phyloP scores from a whole-genome alignment of 2,888 invertebrate species.

The Drosophila neonasuta region DNA sequence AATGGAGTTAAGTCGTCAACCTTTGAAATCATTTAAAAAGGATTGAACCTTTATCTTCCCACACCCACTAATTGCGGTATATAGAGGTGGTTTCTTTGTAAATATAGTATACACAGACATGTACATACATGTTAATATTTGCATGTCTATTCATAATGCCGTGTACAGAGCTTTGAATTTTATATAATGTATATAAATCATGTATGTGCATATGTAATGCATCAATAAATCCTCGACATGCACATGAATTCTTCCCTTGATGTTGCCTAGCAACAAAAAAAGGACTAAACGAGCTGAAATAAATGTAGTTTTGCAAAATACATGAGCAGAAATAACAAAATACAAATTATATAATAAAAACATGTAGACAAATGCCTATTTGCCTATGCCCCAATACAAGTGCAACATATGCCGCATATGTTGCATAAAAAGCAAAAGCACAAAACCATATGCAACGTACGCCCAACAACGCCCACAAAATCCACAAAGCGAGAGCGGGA shows the following conservation, averaged over 20 bases:
- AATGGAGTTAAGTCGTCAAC: constrained; percentile 40
- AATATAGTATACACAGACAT: constrained; percentile 1
- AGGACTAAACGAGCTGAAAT: constrained; percentile 24
- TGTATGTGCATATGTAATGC: constrained; percentile 27
- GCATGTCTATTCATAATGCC: constrained; percentile 39
- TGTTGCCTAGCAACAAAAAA: constrained; percentile 57
- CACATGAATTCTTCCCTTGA: neutral
- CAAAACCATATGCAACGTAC: constrained; percentile 67
- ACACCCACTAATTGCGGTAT: constrained; percentile 10
- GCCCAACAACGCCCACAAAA: constrained; percentile 55
- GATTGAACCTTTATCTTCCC: neutral
- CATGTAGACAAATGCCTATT: constrained; percentile 32
- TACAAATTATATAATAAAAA: constrained; percentile 68
- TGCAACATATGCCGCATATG: constrained; percentile 63
- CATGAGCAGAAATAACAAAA: constrained; percentile 62
- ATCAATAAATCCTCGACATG: constrained; percentile 26
- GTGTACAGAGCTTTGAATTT: constrained; percentile 41
- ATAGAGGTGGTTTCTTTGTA: constrained; percentile 1
- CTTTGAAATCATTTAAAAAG: constrained; percentile 11
- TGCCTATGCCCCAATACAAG: constrained; percentile 2
- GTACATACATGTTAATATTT: constrained; percentile 4
- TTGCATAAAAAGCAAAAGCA: constrained; percentile 68
- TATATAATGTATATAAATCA: constrained; percentile 47
- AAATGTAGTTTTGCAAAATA: constrained; percentile 49
- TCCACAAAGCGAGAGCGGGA: constrained; percentile 12